Evolutionary conservation across 2,113 vertebrate species (phyloP).

Genomic region (Oryzias celebensis): DNA sequence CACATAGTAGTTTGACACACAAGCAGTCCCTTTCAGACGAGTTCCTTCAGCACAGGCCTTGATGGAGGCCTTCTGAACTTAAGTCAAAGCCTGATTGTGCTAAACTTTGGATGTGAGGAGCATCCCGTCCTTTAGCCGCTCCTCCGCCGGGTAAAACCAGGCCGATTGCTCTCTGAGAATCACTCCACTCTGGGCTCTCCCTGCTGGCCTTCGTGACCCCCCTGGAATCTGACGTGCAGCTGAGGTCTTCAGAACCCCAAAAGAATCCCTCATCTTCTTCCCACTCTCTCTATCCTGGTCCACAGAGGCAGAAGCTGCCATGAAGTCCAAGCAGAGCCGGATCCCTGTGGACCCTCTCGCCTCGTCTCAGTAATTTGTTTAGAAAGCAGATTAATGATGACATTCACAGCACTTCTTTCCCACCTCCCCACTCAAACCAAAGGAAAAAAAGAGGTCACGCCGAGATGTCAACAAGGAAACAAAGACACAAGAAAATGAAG

Average conservation of each 20-base stretch:
- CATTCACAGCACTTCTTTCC: slow-evolving; percentile 59
- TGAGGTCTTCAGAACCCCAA: slow-evolving; percentile 57
- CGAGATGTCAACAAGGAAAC: slow-evolving; percentile 11
- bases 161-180: slow-evolving; percentile 61
- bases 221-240: slow-evolving; percentile 15
- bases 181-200: slow-evolving; percentile 46
- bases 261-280: slow-evolving; percentile 52
- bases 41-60: not conserved
- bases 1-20: slow-evolving; percentile 12
- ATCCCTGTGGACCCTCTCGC: slow-evolving; percentile 15
- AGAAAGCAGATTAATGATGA: slow-evolving; percentile 70
- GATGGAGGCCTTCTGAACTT: not conserved
- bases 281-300: slow-evolving; percentile 35
- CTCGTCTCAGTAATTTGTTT: slow-evolving; percentile 58
- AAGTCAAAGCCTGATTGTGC: slow-evolving; percentile 5
- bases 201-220: slow-evolving; percentile 23
- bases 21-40: slow-evolving; percentile 15
- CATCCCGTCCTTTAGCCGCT: slow-evolving; percentile 3
- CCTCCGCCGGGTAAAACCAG: slow-evolving; percentile 54
- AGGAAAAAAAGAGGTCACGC: slow-evolving; percentile 11
- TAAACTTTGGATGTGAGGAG: not conserved
- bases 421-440: slow-evolving; percentile 53
- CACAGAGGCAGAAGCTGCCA: slow-evolving; percentile 39
- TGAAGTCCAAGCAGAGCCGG: slow-evolving; percentile 16
- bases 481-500: not conserved